These are phyloP conservation scores for Hycleus cichorii DNA, from an alignment of 1,140 invertebrate species.

Conservation along the genomic window DNA sequence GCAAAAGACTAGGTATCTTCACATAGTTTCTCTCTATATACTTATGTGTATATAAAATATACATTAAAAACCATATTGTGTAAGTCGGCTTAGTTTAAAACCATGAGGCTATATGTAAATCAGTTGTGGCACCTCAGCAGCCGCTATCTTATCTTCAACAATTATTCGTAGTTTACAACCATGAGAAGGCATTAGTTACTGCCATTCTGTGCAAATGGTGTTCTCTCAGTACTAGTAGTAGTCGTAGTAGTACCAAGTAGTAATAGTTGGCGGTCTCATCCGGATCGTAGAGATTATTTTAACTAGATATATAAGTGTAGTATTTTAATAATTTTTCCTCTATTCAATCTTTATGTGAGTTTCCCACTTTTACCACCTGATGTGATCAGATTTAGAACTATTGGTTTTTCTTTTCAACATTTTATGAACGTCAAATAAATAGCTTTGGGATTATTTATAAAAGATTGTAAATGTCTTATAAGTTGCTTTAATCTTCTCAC, in stretches of 20 bases:
- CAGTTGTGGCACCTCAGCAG: slow-evolving; percentile 28
- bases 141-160: slow-evolving; percentile 34
- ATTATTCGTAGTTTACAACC: slow-evolving; percentile 35
- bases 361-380: slow-evolving; percentile 28
- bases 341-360: not conserved
- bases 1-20: too few relatives aligned
- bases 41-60: not conserved
- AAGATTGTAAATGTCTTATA: slow-evolving; percentile 17
- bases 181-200: slow-evolving; percentile 28
- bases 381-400: slow-evolving; percentile 33
- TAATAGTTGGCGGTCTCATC: slow-evolving; percentile 25
- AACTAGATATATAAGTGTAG: slow-evolving; percentile 23
- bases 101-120: slow-evolving; percentile 26
- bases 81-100: slow-evolving; percentile 17
- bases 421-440: slow-evolving; percentile 22
- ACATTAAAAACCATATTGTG: slow-evolving; percentile 12
- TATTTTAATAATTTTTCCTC: slow-evolving; percentile 7
- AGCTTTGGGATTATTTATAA: slow-evolving; percentile 17
- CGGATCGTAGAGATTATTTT: slow-evolving; percentile 28
- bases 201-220: slow-evolving; percentile 34
- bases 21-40: too few relatives aligned
- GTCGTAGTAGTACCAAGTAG: not conserved
- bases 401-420: slow-evolving; percentile 20
- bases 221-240: not conserved
- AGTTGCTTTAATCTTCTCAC: slow-evolving; percentile 7